These are phyloP conservation scores for Crossaster papposus DNA, from an alignment of 53 echinoderm and acorn worm species.

Conservation along the genomic window DNA sequence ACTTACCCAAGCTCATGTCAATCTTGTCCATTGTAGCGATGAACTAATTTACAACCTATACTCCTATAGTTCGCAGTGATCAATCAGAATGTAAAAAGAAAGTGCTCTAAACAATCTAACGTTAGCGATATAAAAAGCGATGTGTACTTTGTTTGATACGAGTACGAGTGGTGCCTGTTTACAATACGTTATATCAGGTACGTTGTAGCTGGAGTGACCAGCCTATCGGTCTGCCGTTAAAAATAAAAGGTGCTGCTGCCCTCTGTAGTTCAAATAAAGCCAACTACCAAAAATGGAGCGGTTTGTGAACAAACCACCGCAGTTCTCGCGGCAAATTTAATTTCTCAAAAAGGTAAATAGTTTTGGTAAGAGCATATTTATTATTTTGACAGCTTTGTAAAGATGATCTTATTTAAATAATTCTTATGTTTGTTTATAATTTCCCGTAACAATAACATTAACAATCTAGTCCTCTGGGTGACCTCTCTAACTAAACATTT, in stretches of 20 bases:
- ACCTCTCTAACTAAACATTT: too few species aligned
- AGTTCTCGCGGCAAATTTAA: constrained; percentile 29
- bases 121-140: too few species aligned
- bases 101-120: too few species aligned
- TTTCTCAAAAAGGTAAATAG: background rate
- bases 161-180: background rate
- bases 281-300: background rate
- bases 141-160: too few species aligned
- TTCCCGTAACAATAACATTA: too few species aligned
- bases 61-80: background rate
- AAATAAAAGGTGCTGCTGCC: background rate
- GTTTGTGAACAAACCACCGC: background rate
- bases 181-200: background rate
- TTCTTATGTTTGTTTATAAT: background rate
- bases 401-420: background rate
- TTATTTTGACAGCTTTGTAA: background rate
- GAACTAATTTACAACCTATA: background rate
- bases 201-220: background rate
- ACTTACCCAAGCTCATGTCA: constrained; percentile 66
- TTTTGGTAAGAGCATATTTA: background rate
- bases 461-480: too few species aligned
- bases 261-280: constrained; percentile 4
- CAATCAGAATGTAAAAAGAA: too few species aligned
- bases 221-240: background rate
- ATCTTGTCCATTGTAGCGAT: constrained; percentile 54